phyloP scores from a whole-genome alignment of 2,888 invertebrate genomes.

The Anthophora plumipes region DNA sequence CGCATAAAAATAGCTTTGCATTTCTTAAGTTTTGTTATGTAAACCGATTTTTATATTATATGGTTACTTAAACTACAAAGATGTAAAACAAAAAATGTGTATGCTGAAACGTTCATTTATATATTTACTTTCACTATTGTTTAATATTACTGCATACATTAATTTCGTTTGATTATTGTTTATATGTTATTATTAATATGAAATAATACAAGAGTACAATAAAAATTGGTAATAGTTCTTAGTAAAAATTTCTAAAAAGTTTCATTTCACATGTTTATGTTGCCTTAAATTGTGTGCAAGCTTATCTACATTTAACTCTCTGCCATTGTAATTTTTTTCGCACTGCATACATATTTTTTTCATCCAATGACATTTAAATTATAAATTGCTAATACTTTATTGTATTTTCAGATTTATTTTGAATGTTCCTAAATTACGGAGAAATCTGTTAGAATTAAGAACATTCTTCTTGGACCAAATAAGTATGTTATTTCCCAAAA shows the following conservation, averaged over 20 bases:
- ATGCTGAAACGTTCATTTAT: not conserved
- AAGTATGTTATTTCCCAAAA: constrained; percentile 85
- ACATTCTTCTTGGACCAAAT: constrained; percentile 88
- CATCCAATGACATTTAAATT: not conserved
- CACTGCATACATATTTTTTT: constrained; percentile 1
- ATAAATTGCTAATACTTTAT: constrained; percentile 31
- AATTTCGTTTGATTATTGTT: not conserved
- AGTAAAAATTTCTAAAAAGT: not conserved
- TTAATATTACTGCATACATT: no score
- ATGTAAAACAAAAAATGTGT: not conserved
- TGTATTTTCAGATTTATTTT: constrained; percentile 87
- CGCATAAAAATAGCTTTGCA: constrained; percentile 17
- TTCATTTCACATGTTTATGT: not conserved
- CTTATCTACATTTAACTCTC: constrained; percentile 1
- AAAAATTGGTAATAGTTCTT: not conserved
- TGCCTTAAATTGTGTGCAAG: not conserved
- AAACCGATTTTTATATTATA: not conserved
- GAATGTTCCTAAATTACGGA: constrained; percentile 90
- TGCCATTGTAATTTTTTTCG: not conserved
- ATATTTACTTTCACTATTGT: not conserved
- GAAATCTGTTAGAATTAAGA: constrained; percentile 87
- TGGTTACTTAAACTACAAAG: not conserved
- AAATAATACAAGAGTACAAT: not conserved
- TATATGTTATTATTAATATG: not conserved
- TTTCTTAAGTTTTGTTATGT: not conserved